Percentiles rank a stretch among this genome's conserved stretches.
Conservation (phyloP, 1,140 invertebrate species). For the Drosophila persimilis region DNA sequence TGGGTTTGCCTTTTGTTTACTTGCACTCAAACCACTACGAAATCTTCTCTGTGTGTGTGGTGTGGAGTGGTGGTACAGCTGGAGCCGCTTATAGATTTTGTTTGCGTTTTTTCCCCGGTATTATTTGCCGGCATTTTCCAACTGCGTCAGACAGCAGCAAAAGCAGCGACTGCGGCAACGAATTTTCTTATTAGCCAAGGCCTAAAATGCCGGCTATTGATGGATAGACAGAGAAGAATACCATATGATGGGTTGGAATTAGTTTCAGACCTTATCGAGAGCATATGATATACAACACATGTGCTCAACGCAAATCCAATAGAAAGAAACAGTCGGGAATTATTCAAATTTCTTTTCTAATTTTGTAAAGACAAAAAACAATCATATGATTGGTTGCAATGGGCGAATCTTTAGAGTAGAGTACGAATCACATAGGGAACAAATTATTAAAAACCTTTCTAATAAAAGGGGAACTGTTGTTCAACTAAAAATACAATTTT, state of each 20-base stretch:
- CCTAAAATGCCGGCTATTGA: slow-evolving; percentile 47
- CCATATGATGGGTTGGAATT: slow-evolving; percentile 17
- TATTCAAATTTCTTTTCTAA: too few species aligned
- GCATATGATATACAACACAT: slow-evolving; percentile 17
- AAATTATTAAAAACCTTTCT: too few species aligned
- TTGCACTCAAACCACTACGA: slow-evolving; percentile 22
- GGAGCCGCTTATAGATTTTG: slow-evolving; percentile 54
- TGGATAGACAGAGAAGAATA: slow-evolving; percentile 1
- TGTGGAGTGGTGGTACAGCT: slow-evolving; percentile 43
- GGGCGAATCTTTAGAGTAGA: too few species aligned
- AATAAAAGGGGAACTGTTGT: too few species aligned
- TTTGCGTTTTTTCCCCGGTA: slow-evolving; percentile 17
- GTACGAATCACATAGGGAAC: too few species aligned
- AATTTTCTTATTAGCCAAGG: slow-evolving; percentile 69
- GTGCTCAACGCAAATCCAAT: too few species aligned
- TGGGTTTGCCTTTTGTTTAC: slow-evolving; percentile 56
- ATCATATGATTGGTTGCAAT: too few species aligned
- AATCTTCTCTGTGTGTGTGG: neutral
- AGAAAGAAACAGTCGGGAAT: too few species aligned
- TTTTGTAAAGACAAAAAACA: too few species aligned
- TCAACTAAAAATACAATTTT: too few species aligned
- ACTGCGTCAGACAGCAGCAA: slow-evolving; percentile 45
- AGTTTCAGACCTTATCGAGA: neutral
- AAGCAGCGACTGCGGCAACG: slow-evolving; percentile 38
- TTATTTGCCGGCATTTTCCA: slow-evolving; percentile 68